Evolutionary conservation across 2,113 vertebrate species (phyloP), one percentile per base, ranked within the genome.

Genomic region (Calidris pygmaea): DNA sequence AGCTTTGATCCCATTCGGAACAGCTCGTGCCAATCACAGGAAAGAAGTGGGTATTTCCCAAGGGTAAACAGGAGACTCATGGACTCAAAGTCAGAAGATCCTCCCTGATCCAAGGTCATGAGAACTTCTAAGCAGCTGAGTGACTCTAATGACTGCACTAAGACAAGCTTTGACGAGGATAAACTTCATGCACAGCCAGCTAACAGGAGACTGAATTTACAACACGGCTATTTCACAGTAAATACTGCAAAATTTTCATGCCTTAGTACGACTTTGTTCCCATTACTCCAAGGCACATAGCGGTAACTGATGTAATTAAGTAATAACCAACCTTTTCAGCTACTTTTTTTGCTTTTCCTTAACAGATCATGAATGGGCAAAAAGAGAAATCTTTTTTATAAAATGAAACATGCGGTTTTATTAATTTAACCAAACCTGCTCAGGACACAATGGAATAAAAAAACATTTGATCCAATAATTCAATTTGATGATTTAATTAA

Each of bases 381-480:
- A 97, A 97, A 87, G n/a, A 88, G 56, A 87, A 93, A 72, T 90
- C 13, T 58, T 85, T 94, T 88, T 97, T 89, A 89, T 89, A 95
- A 96, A 94, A 97, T 95, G 77, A 96, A 97, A 96, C 97, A 97
- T 97, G 96, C 81, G 93, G 85, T 96, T 98, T 98, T 97, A 97
- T 97, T 98, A 97, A 98, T 98, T 98, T 98, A 98, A 97, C 45
- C 19, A 97, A 98, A 97, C 93, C 91, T 95, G 95, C 86, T 96
- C 93, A 96, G 86, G 93, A 92, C 96, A 89, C 97, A 97, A 96
- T 86, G 94, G 97, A 97, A 97, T 95, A 93, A 92, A 96, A 80
- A 96, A 91, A 48, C 75, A 94, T 78, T 97, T 97, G 76, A 97
- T 97, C 81, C 93, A 95, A 95, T 97, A 94, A 98, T 97, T 96